Conservation (phyloP, 1,140 invertebrate species). For the Anthonomus grandis region DNA sequence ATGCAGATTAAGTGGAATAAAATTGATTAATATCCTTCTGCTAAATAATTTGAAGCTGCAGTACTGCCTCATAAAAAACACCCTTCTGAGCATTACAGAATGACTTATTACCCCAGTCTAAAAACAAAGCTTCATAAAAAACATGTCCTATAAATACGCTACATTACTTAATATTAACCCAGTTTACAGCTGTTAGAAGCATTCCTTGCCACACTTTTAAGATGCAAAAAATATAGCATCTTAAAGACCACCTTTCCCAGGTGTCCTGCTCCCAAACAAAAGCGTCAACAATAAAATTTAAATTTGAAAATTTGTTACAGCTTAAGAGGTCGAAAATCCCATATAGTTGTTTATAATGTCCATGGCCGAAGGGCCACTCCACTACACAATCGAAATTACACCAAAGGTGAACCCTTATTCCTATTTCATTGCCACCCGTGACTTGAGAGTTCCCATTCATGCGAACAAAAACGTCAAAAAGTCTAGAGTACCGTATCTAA, state of each 20-base stretch:
- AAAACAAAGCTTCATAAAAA: too few relatives aligned
- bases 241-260: slow-evolving; percentile 15
- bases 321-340: slow-evolving; percentile 30
- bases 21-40: too few relatives aligned
- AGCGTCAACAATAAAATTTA: slow-evolving; percentile 32
- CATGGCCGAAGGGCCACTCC: slow-evolving; percentile 24
- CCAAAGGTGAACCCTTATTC: slow-evolving; percentile 26
- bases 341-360: slow-evolving; percentile 19
- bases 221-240: too few relatives aligned
- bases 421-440: slow-evolving; percentile 33
- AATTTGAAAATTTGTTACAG: slow-evolving; percentile 37
- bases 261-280: slow-evolving; percentile 15
- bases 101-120: too few relatives aligned
- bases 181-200: too few relatives aligned
- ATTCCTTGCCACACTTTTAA: too few relatives aligned
- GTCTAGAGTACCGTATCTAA: slow-evolving; percentile 33
- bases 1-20: too few relatives aligned
- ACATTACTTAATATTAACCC: too few relatives aligned
- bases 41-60: too few relatives aligned
- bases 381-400: slow-evolving; percentile 26
- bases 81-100: too few relatives aligned
- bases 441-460: slow-evolving; percentile 30
- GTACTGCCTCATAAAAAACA: too few relatives aligned
- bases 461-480: slow-evolving; percentile 21
- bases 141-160: too few relatives aligned